phyloP scores from a whole-genome alignment of 2,888 invertebrate species.

The Diplazon laetatorius region DNA sequence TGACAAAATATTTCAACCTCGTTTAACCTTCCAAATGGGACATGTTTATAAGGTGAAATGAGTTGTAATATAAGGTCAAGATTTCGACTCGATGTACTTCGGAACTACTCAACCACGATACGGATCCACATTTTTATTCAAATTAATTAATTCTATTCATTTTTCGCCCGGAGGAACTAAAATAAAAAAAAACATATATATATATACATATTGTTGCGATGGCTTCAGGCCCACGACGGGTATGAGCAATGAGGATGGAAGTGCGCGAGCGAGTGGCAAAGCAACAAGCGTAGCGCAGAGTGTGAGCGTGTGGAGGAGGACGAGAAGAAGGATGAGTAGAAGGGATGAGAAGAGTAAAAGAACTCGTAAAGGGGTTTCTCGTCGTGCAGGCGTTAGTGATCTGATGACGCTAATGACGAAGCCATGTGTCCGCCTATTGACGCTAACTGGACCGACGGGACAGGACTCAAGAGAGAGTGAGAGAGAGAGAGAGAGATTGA shows the following conservation, averaged over 20 bases:
- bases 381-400: conserved; percentile 73
- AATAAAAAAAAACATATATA: background rate
- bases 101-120: too few species aligned
- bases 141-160: background rate
- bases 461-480: too few species aligned
- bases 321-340: background rate
- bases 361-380: conserved; percentile 41
- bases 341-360: background rate
- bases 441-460: conserved; percentile 73
- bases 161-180: background rate
- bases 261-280: too few species aligned
- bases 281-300: background rate
- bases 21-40: too few species aligned
- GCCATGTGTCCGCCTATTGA: conserved; percentile 75
- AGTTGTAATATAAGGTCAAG: too few species aligned
- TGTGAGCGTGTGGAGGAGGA: background rate
- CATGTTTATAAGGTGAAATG: too few species aligned
- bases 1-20: too few species aligned
- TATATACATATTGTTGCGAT: too few species aligned
- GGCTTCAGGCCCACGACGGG: conserved; percentile 25
- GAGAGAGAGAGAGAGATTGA: too few species aligned
- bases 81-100: too few species aligned
- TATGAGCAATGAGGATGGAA: too few species aligned
- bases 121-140: too few species aligned
- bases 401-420: conserved; percentile 78